phyloP scores from a whole-genome alignment of 1,140 invertebrate genomes.

The Hypsibius dujardini region DNA sequence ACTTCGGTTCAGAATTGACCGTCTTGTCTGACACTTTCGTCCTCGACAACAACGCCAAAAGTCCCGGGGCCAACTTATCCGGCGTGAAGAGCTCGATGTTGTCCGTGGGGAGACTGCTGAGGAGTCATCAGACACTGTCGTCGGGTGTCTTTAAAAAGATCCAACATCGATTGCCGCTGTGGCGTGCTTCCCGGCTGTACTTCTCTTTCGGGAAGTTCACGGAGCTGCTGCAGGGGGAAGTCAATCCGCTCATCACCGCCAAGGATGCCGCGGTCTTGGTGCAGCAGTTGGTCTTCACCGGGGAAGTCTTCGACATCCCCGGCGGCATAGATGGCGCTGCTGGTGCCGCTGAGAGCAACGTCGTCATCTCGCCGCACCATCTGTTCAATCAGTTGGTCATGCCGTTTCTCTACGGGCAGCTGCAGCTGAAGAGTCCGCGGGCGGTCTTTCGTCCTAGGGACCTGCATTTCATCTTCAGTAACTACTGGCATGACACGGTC shows the following conservation, averaged over 20 bases:
- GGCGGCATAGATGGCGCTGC: no score
- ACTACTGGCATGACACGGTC: conserved; percentile 5
- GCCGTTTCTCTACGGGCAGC: background rate
- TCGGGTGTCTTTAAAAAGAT: background rate
- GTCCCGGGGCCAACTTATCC: conserved; percentile 40
- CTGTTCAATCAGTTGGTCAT: conserved; percentile 9
- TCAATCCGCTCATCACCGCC: background rate
- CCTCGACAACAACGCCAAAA: conserved; percentile 37
- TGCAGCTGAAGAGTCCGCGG: background rate
- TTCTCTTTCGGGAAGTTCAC: background rate
- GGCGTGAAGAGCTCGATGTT: conserved; percentile 40
- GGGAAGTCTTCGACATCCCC: no score
- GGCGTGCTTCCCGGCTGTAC: background rate
- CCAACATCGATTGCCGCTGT: background rate
- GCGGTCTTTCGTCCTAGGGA: background rate
- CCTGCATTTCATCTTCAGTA: background rate
- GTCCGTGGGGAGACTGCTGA: background rate
- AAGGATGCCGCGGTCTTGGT: background rate
- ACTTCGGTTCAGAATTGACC: conserved; percentile 40
- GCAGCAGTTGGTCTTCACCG: background rate
- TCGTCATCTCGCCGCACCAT: conserved; percentile 9
- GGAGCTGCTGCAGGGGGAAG: background rate
- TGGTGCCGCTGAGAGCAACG: background rate
- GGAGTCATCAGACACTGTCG: background rate
- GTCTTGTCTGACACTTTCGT: conserved; percentile 38